A percentile compares a stretch with the other conserved stretches of the same genome.
phyloP scores from a whole-genome alignment of 2,888 invertebrate genomes.

The Habrosyne pyritoides region DNA sequence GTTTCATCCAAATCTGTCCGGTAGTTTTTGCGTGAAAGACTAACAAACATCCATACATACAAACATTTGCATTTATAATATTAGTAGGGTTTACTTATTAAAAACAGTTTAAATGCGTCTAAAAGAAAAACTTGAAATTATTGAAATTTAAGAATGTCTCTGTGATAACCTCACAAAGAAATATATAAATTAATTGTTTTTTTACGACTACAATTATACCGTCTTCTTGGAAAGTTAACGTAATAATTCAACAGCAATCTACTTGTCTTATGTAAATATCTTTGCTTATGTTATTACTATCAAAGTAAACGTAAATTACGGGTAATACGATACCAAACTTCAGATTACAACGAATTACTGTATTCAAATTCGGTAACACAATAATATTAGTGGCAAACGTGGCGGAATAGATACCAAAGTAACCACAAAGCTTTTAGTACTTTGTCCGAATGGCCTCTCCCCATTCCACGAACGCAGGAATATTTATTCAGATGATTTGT shows the following conservation, averaged over 20 bases:
- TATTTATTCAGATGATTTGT: constrained; percentile 33
- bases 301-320: not conserved
- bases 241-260: not conserved
- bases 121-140: not conserved
- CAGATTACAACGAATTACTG: not conserved
- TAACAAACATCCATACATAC: no score
- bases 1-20: no score
- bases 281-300: not conserved
- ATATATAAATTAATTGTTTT: not conserved
- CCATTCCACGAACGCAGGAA: constrained; percentile 18
- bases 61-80: no score
- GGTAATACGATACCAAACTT: not conserved
- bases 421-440: constrained; percentile 19
- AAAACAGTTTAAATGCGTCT: no score
- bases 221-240: not conserved
- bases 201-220: not conserved
- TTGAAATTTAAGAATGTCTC: not conserved
- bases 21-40: no score
- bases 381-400: not conserved
- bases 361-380: not conserved
- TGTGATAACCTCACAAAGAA: not conserved
- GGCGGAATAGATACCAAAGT: not conserved
- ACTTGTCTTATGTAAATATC: not conserved
- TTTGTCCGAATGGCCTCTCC: constrained; percentile 18
- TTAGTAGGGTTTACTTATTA: no score